phyloP scores from a whole-genome alignment of 2,113 vertebrate genomes.

The Lepidothrix coronata region DNA sequence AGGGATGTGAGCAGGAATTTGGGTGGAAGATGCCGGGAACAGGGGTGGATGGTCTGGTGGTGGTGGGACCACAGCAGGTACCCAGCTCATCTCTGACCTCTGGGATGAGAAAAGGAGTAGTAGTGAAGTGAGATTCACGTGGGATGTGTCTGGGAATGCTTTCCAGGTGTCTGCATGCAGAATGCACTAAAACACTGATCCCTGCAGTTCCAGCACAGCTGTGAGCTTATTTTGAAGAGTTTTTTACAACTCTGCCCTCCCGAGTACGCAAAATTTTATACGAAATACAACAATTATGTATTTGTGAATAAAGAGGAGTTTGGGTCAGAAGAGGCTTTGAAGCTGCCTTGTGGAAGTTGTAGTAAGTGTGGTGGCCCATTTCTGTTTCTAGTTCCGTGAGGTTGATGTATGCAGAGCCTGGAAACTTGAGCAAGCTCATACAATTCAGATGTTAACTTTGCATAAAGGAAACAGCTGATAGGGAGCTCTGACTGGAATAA shows the following conservation, averaged over 20 bases:
- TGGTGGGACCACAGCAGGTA: rapidly evolving
- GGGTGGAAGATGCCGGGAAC: neutral
- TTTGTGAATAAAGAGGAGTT: neutral
- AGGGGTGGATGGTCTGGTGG: neutral
- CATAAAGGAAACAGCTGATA: neutral
- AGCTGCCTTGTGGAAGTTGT: neutral
- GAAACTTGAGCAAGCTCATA: neutral
- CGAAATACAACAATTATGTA: neutral
- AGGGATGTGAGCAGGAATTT: rapidly evolving
- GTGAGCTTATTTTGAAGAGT: neutral
- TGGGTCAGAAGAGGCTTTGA: neutral
- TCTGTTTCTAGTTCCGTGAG: neutral
- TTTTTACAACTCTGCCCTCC: neutral
- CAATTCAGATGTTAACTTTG: neutral
- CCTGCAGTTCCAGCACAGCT: rapidly evolving
- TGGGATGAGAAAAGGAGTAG: rapidly evolving
- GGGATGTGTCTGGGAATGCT: neutral
- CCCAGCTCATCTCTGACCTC: rapidly evolving
- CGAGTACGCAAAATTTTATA: rapidly evolving
- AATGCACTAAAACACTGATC: rapidly evolving
- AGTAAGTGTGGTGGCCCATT: neutral
- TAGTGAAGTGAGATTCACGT: rapidly evolving
- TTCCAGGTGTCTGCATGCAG: neutral
- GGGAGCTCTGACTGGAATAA: neutral
- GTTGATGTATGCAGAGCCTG: neutral